Percentiles rank a stretch among this genome's conserved stretches.
Evolutionary conservation across 2,113 vertebrate species (phyloP).

Genomic region (Hippoglossus stenolepis): DNA sequence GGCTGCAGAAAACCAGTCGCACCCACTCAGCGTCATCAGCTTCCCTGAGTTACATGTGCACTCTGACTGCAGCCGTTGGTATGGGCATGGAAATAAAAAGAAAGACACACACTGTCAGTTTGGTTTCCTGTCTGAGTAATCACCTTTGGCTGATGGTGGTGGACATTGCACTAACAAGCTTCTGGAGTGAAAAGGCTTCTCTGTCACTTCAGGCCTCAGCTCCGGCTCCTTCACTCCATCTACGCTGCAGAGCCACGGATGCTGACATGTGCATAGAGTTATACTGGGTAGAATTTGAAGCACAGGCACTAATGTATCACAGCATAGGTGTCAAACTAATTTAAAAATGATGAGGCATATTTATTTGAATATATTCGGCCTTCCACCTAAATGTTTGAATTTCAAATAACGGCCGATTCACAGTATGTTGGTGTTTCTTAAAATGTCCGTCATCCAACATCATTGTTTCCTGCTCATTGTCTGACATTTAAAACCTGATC

Average conservation of each 20-base stretch:
- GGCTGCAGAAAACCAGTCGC: not conserved
- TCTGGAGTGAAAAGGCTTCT: not conserved
- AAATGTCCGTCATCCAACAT: no score
- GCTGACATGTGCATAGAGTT: no score
- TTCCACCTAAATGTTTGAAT: no score
- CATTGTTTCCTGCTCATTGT: no score
- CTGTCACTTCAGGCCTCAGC: slow-evolving; percentile 18
- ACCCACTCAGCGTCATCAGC: slow-evolving; percentile 33
- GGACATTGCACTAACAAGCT: slow-evolving; percentile 60
- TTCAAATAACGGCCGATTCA: no score
- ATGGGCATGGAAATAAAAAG: not conserved
- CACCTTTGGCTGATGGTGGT: slow-evolving; percentile 18
- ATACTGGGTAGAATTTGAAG: no score
- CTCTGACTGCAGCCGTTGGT: not conserved
- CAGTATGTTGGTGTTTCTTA: no score
- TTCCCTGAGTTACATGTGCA: not conserved
- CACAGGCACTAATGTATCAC: no score
- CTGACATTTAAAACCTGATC: no score
- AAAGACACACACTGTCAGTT: slow-evolving; percentile 35
- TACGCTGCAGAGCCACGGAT: not conserved
- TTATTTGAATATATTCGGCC: no score
- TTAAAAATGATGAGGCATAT: no score
- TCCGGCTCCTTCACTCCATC: not conserved
- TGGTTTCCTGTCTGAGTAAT: slow-evolving; percentile 36
- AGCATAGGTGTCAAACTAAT: no score